These are phyloP conservation scores for Pristiophorus japonicus DNA, from an alignment of 2,113 vertebrate genomes.

Conservation along the genomic window DNA sequence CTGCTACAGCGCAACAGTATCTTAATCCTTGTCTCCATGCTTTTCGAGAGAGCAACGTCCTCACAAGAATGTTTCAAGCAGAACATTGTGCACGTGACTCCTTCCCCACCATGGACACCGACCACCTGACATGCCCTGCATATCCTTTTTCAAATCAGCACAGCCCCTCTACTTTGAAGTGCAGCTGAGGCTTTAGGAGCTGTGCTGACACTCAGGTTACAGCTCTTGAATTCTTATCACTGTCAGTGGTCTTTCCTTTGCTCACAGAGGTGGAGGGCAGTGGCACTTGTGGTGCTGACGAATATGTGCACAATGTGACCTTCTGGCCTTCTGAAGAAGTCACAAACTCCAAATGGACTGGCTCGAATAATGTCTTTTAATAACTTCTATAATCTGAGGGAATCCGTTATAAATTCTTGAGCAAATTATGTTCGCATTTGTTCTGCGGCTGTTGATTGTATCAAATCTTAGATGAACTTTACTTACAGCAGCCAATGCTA, in stretches of 20 bases:
- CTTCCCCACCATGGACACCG: not conserved
- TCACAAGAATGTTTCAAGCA: not conserved
- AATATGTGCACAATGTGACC: conserved; percentile 57
- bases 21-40: not conserved
- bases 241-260: conserved; percentile 53
- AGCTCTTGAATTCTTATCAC: conserved; percentile 56
- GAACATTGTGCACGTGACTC: not conserved
- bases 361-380: conserved; percentile 45
- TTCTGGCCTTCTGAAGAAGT: conserved; percentile 48
- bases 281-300: conserved; percentile 44
- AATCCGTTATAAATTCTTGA: not conserved
- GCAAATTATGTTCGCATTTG: not conserved
- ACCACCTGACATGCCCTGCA: not conserved
- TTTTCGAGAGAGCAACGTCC: not conserved
- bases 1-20: not conserved
- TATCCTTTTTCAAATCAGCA: not conserved
- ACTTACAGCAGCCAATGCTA: not conserved
- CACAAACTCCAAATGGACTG: conserved; percentile 53
- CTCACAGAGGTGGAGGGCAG: conserved; percentile 49
- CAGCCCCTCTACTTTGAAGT: conserved; percentile 51
- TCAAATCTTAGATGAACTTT: not conserved
- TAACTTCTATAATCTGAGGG: conserved; percentile 22
- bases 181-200: too few species aligned
- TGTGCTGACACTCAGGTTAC: conserved; percentile 48
- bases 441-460: not conserved